Evolutionary conservation across 2,113 vertebrate species (phyloP), one percentile per base, ranked within the genome.

Genomic region (Tricholaema leucomelas): DNA sequence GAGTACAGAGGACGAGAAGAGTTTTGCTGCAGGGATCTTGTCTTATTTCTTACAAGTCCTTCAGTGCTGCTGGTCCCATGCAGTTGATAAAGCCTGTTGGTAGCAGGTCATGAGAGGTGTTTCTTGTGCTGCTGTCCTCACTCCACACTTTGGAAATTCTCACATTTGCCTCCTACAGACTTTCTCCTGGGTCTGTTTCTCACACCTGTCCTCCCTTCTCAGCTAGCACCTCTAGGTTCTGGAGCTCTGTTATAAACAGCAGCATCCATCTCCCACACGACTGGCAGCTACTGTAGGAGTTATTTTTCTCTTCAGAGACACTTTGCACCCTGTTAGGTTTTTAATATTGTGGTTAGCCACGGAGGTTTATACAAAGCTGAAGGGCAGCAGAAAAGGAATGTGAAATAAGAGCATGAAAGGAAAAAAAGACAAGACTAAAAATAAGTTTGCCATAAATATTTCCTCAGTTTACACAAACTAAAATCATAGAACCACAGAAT

Each of bases 321-420:
- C 93, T 93, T 92, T 67, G 84, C 73, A 44, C 84, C 16, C 0
- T 27, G 81, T 52, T 90, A 54, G 50, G 54, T 15, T 85, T 96
- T 85, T 70, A n/a, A 50, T 66, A 38, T 50, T 84, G 86, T 88
- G 92, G 91, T 93, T 85, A 90, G 87, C 92, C 87, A 36, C 90
- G 56, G 81, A 75, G 92, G 30, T 78, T 71, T 93, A 66, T 87
- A 91, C 56, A 75, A 63, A 92, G 87, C 91, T 83, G 75, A 79
- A 81, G 87, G 91, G 84, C 70, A 90, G 63, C 85, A 70, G 74
- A 83, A 50, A 16, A 88, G 88, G 94, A 90, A 87, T 61, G 79
- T 19, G 71, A 21, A 85, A 48, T 80, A 67, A 88, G 52, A 28
- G 31, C 60, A 55, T 15, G 55, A 56, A 85, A 92, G 64, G 74